phyloP scores from a whole-genome alignment of 2,113 vertebrate species.

The Nesoenas mayeri region DNA sequence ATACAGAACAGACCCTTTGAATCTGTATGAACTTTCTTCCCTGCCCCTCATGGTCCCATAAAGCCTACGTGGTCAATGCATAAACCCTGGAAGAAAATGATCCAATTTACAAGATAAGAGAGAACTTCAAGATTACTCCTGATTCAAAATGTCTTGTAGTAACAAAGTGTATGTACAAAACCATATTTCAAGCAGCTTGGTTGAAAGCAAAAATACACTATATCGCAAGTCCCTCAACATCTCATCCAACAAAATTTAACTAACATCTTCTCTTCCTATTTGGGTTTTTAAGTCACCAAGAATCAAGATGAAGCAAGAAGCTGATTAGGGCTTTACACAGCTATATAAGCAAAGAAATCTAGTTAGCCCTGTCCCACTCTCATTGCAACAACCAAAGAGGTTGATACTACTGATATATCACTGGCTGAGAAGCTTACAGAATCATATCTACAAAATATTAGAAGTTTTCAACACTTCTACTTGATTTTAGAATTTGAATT shows the following conservation, averaged over 20 bases:
- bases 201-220: not conserved
- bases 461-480: not conserved
- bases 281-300: not conserved
- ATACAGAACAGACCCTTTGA: not conserved
- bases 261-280: not conserved
- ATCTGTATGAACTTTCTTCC: not conserved
- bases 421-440: not conserved
- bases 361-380: not conserved
- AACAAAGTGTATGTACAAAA: not conserved
- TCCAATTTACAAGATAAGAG: not conserved
- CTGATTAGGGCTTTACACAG: not conserved
- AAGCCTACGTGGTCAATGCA: not conserved
- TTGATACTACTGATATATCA: not conserved
- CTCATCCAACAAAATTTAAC: not conserved
- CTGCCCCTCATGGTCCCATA: not conserved
- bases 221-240: not conserved
- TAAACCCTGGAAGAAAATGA: not conserved
- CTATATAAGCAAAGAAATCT: not conserved
- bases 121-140: not conserved
- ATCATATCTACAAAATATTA: not conserved
- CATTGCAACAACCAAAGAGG: not conserved
- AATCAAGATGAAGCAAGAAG: not conserved
- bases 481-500: not conserved
- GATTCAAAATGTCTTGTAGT: not conserved
- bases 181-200: not conserved